Evolutionary conservation across 2,113 vertebrate genomes (phyloP).

Genomic region (Beaufortia kweichowensis): DNA sequence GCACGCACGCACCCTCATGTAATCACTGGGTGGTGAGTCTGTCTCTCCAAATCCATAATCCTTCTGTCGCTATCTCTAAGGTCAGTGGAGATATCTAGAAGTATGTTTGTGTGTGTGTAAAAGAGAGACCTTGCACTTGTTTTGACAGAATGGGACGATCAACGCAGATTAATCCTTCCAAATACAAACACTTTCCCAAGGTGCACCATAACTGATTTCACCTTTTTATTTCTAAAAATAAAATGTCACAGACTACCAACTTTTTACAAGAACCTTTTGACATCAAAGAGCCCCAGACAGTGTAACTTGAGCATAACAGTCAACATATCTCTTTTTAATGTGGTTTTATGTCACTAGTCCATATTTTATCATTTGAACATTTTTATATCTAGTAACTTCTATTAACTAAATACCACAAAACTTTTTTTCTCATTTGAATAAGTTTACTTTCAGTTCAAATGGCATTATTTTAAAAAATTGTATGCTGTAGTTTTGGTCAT

Average conservation of each 20-base stretch:
- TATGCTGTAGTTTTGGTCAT: too few relatives aligned
- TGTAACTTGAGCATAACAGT: slow-evolving; percentile 11
- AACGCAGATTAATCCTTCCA: slow-evolving; percentile 50
- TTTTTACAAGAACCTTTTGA: slow-evolving; percentile 29
- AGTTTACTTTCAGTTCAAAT: too few relatives aligned
- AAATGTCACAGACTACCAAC: slow-evolving; percentile 25
- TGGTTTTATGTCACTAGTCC: background rate
- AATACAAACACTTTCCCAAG: slow-evolving; percentile 34
- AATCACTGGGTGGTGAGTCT: slow-evolving; percentile 41
- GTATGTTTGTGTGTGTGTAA: slow-evolving; percentile 4
- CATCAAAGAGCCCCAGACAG: slow-evolving; percentile 37
- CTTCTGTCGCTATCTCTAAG: slow-evolving; percentile 17
- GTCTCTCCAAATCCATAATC: slow-evolving; percentile 28
- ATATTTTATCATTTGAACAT: too few relatives aligned
- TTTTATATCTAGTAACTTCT: too few relatives aligned
- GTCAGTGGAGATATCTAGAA: slow-evolving; percentile 9
- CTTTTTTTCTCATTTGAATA: too few relatives aligned
- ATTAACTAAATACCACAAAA: too few relatives aligned
- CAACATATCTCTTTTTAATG: background rate
- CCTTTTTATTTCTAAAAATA: slow-evolving; percentile 18
- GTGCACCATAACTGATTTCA: slow-evolving; percentile 23
- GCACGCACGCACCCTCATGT: slow-evolving; percentile 20
- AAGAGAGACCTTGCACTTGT: slow-evolving; percentile 5
- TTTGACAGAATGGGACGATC: slow-evolving; percentile 36
- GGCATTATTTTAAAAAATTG: too few relatives aligned